These are phyloP conservation scores for Ficedula albicollis DNA, from an alignment of 2,797 vertebrate genomes.

Conservation along the genomic window DNA sequence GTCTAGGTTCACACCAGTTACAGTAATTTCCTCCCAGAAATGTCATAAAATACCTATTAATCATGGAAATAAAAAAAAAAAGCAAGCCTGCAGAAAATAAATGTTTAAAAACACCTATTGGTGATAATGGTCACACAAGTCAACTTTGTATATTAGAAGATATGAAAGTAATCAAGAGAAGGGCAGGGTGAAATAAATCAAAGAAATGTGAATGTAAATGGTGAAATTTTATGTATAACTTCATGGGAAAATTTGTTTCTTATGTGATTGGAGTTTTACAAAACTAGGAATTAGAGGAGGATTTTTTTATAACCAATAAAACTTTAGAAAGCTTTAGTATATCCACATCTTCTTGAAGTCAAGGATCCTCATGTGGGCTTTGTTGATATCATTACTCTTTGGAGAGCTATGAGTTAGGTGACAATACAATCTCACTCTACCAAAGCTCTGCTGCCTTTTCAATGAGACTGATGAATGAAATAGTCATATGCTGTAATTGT, in stretches of 20 bases:
- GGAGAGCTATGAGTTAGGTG: neutral
- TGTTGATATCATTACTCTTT: slow-evolving; percentile 8
- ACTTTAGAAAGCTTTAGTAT: slow-evolving; percentile 19
- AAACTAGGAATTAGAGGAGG: neutral
- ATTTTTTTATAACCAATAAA: slow-evolving; percentile 38
- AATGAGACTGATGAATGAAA: neutral
- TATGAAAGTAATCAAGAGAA: neutral
- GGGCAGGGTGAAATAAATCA: neutral
- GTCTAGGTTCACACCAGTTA: neutral
- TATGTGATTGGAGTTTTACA: neutral
- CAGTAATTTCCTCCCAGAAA: neutral
- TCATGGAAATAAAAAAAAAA: neutral
- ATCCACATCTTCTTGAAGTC: slow-evolving; percentile 35
- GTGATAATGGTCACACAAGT: neutral
- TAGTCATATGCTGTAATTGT: neutral
- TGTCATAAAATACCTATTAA: neutral
- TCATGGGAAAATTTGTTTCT: neutral
- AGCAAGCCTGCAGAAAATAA: neutral
- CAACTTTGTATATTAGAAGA: neutral
- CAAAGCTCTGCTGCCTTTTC: neutral
- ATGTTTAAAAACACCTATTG: neutral
- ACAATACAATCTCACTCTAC: neutral
- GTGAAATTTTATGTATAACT: neutral
- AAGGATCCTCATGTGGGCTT: neutral
- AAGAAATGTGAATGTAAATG: neutral